phyloP scores from a whole-genome alignment of 2,113 vertebrate genomes.

The Passer montanus region DNA sequence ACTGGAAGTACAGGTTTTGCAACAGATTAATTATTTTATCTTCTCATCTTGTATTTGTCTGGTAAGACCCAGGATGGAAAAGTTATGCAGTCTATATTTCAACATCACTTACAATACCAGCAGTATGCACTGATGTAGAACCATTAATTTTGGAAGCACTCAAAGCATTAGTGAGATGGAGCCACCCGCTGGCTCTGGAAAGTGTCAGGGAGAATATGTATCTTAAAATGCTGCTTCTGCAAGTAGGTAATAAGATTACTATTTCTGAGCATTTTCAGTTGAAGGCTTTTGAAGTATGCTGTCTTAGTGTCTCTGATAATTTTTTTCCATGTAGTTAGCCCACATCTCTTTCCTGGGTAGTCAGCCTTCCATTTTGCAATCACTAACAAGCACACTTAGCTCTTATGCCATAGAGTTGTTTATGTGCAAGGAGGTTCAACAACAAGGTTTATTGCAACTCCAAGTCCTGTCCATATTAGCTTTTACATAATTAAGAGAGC shows the following conservation, averaged over 20 bases:
- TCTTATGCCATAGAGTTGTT: accelerated
- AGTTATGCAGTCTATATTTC: not conserved
- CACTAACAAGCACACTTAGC: not conserved
- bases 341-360: not conserved
- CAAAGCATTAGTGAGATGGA: not conserved
- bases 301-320: not conserved
- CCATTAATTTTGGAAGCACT: not conserved
- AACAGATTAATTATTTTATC: not conserved
- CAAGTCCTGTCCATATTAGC: not conserved
- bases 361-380: not conserved
- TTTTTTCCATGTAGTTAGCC: not conserved
- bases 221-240: not conserved
- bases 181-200: not conserved
- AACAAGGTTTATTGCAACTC: not conserved
- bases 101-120: not conserved
- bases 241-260: not conserved
- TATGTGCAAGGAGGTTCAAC: not conserved
- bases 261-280: not conserved
- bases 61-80: not conserved
- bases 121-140: not conserved
- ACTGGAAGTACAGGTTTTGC: not conserved
- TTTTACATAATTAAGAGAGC: not conserved
- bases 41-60: not conserved
- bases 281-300: not conserved
- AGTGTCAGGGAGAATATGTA: not conserved